Percentiles rank a stretch among this genome's conserved stretches.
These are phyloP conservation scores for Sarcophaga bullata DNA, from an alignment of 1,140 invertebrate genomes.

Conservation along the genomic window DNA sequence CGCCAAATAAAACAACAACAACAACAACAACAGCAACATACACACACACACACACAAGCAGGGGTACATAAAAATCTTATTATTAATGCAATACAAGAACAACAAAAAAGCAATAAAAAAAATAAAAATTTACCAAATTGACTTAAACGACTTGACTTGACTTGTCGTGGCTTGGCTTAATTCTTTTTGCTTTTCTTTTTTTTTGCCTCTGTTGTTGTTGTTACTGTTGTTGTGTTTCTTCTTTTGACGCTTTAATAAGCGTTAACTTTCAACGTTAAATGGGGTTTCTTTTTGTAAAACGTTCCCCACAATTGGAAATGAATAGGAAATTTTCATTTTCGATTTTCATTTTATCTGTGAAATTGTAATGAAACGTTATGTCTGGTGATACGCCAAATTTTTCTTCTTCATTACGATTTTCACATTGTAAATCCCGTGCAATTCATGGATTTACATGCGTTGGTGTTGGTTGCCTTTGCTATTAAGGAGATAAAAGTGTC, in stretches of 20 bases:
- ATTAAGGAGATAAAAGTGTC: not conserved
- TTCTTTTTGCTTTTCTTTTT: not conserved
- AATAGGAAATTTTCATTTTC: slow-evolving; percentile 4
- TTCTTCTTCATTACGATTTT: not conserved
- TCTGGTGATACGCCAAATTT: not conserved
- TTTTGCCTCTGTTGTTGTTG: not conserved
- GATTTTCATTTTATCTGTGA: not conserved
- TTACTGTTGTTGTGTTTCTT: no score
- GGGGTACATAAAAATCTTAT: no score
- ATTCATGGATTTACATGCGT: not conserved
- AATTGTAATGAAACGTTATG: no score
- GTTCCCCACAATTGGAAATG: not conserved
- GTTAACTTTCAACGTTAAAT: no score
- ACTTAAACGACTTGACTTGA: slow-evolving; percentile 18
- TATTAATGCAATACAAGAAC: not conserved
- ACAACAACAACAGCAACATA: not conserved
- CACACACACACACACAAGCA: not conserved
- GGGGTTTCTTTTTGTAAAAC: not conserved
- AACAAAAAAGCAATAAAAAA: not conserved
- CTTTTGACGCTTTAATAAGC: no score
- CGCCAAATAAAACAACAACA: not conserved
- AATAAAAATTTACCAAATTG: not conserved
- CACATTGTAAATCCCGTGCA: not conserved
- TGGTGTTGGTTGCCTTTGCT: not conserved
- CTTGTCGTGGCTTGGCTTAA: not conserved